phyloP scores from a whole-genome alignment of 2,113 vertebrate genomes.

The Malurus alboscapulatus region DNA sequence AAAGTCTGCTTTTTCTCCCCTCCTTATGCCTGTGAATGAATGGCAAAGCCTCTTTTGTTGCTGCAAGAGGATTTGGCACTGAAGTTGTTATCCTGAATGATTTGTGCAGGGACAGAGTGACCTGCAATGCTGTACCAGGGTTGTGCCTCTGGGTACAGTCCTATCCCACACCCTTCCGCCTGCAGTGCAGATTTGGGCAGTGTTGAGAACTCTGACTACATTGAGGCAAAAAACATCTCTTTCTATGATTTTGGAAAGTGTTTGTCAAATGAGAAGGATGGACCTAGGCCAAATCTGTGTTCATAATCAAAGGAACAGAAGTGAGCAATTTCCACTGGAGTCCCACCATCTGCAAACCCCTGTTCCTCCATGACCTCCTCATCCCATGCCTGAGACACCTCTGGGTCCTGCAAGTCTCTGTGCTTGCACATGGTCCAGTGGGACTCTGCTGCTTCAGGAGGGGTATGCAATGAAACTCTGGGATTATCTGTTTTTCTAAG shows the following conservation, averaged over 20 bases:
- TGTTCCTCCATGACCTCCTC: background rate
- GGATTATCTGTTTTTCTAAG: background rate
- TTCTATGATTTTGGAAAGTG: background rate
- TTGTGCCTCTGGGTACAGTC: background rate
- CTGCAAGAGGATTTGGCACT: background rate
- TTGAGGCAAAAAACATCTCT: background rate
- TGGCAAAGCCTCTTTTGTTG: background rate
- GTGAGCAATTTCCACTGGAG: background rate
- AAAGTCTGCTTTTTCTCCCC: background rate
- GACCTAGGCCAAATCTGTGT: background rate
- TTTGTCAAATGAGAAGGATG: background rate
- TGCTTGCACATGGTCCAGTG: background rate
- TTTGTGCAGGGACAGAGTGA: background rate
- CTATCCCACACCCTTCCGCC: accelerated
- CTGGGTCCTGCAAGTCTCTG: background rate
- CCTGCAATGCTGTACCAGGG: background rate
- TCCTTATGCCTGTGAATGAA: background rate
- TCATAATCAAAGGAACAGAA: background rate
- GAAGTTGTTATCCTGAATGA: background rate
- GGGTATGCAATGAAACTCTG: background rate
- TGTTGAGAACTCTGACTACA: accelerated
- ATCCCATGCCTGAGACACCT: background rate
- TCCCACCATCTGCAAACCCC: background rate
- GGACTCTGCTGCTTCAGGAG: background rate
- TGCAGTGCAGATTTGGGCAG: background rate